Evolutionary conservation across 2,888 invertebrate species (phyloP).

Genomic region (Ferdinandea cuprea): DNA sequence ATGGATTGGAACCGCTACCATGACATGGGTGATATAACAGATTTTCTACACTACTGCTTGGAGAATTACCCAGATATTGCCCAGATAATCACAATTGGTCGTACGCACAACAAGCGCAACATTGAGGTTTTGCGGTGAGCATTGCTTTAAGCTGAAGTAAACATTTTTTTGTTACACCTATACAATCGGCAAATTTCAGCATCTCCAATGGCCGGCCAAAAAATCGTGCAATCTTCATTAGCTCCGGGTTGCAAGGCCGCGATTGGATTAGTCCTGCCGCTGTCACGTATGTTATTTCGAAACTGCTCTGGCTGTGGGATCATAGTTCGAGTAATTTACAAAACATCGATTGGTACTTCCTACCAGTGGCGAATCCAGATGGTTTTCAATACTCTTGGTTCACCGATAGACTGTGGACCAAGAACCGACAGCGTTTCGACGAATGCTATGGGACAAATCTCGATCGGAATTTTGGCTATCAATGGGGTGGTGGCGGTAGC

Average conservation of each 20-base stretch:
- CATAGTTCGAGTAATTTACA: constrained; percentile 85
- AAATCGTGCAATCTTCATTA: constrained; percentile 88
- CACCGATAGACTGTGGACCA: constrained; percentile 92
- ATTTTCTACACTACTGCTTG: constrained; percentile 88
- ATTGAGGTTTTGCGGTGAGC: constrained; percentile 85
- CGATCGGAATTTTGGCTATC: constrained; percentile 93
- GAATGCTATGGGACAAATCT: constrained; percentile 91
- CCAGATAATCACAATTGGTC: constrained; percentile 89
- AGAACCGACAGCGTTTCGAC: constrained; percentile 86
- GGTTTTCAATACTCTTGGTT: constrained; percentile 93
- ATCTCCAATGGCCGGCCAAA: constrained; percentile 87
- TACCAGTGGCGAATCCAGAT: constrained; percentile 91
- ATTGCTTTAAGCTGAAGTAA: not conserved
- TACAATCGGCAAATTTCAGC: constrained; percentile 78
- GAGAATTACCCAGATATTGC: constrained; percentile 88
- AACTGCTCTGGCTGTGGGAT: constrained; percentile 87
- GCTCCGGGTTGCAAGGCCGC: constrained; percentile 91
- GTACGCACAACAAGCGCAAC: constrained; percentile 88
- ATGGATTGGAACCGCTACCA: constrained; percentile 92
- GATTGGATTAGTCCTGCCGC: constrained; percentile 94
- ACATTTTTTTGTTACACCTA: not conserved
- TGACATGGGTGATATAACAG: constrained; percentile 87
- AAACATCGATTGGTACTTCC: constrained; percentile 92
- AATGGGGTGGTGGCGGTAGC: constrained; percentile 93
- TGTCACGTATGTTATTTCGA: constrained; percentile 89